phyloP scores from a whole-genome alignment of 2,888 invertebrate genomes.

The Tetranychus piercei region DNA sequence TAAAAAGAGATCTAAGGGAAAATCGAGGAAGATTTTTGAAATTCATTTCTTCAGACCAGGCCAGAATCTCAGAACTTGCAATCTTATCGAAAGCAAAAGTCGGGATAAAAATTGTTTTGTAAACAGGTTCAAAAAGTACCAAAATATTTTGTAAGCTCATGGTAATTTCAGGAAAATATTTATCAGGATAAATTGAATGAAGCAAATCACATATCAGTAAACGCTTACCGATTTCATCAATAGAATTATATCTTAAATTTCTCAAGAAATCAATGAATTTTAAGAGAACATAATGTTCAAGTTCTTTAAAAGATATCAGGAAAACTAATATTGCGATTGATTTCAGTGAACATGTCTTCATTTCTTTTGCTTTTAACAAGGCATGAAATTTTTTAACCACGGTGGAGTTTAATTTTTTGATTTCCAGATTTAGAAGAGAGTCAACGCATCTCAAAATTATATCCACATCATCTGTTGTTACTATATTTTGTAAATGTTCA shows the following conservation, averaged over 20 bases:
- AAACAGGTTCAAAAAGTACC: conserved; percentile 2
- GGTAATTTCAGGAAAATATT: conserved; percentile 18
- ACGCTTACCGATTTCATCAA: conserved; percentile 12
- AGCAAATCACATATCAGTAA: conserved; percentile 9
- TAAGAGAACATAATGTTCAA: conserved; percentile 14
- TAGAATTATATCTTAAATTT: conserved; percentile 12
- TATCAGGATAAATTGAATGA: background rate
- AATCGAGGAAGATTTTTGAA: background rate
- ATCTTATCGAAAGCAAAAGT: background rate
- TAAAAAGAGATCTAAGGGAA: background rate
- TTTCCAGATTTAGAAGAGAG: background rate
- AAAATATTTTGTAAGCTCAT: conserved; percentile 13
- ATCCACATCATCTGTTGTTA: background rate
- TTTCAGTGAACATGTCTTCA: background rate
- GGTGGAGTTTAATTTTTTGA: conserved; percentile 6
- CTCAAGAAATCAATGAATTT: conserved; percentile 13
- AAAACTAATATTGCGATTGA: conserved; percentile 11
- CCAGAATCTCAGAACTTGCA: background rate
- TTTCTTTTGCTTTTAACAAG: background rate
- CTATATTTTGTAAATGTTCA: background rate
- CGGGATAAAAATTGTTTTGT: background rate
- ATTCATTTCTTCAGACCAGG: background rate
- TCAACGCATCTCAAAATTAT: background rate
- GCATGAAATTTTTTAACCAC: background rate
- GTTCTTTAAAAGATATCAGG: conserved; percentile 13